Conservation (phyloP, 2,113 vertebrate genomes). For the Symphodus melops region DNA sequence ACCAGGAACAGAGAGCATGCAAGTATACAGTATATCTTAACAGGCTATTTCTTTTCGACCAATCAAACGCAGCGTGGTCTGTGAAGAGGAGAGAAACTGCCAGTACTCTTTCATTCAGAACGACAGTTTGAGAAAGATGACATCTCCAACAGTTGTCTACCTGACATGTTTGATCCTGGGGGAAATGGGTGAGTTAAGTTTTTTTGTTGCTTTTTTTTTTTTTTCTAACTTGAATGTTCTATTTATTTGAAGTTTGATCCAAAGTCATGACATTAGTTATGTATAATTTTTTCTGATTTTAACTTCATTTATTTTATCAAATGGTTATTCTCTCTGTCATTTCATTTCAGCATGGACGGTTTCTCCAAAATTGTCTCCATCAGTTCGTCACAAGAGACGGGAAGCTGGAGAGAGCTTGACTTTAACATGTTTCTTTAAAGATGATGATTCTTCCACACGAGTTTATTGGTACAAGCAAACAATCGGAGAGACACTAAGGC, state of each 20-base stretch:
- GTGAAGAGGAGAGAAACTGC: not conserved
- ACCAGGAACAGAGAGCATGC: not conserved
- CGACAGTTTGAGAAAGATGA: not conserved
- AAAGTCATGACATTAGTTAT: too few relatives aligned
- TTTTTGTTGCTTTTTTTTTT: too few relatives aligned
- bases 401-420: constrained; percentile 28
- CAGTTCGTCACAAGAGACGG: not conserved
- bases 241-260: too few relatives aligned
- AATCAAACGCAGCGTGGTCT: constrained; percentile 27
- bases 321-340: not conserved
- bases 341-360: too few relatives aligned
- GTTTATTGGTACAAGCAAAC: constrained; percentile 61
- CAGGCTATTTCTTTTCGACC: not conserved
- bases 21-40: not conserved
- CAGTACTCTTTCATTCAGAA: not conserved
- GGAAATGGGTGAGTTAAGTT: constrained; percentile 35
- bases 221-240: too few relatives aligned
- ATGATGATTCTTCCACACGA: too few relatives aligned
- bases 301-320: not conserved
- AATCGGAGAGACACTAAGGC: constrained; percentile 32
- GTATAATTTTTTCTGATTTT: not conserved
- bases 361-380: not conserved
- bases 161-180: too few relatives aligned
- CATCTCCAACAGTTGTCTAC: too few relatives aligned
- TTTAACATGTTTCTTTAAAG: constrained; percentile 6